These are phyloP conservation scores for Tapera naevia DNA, from an alignment of 2,797 vertebrate species.

Conservation along the genomic window DNA sequence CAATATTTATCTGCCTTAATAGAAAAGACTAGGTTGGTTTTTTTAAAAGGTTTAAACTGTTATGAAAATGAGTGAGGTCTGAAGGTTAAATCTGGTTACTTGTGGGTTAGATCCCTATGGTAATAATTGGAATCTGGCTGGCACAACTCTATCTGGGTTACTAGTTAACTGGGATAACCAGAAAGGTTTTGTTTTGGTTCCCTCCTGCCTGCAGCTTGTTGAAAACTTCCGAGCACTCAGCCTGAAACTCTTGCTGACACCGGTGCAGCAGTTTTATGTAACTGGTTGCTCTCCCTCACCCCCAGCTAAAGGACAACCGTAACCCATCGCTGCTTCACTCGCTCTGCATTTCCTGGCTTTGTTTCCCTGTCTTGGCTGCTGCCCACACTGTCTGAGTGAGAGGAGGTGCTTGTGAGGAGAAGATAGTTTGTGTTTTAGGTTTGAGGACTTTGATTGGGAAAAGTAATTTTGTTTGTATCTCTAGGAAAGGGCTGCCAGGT, in stretches of 20 bases:
- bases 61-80: neutral
- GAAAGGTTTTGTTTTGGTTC: neutral
- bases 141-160: conserved; percentile 10
- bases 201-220: neutral
- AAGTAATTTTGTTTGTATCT: neutral
- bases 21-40: neutral
- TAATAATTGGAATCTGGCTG: conserved; percentile 9
- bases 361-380: neutral
- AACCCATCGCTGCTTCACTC: neutral
- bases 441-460: neutral
- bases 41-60: neutral
- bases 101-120: neutral
- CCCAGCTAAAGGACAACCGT: neutral
- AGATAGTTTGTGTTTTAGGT: neutral
- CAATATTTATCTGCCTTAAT: neutral
- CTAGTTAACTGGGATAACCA: conserved; percentile 47
- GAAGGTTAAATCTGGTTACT: neutral
- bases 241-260: conserved; percentile 35
- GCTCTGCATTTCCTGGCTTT: neutral
- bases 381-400: neutral
- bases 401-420: accelerated
- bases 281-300: neutral
- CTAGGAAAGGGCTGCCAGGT: neutral
- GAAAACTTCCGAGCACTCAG: conserved; percentile 14
- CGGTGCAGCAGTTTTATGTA: conserved; percentile 27